Percentiles rank a stretch among this genome's conserved stretches.
Conservation (phyloP, 2,888 invertebrate species). For the Tanypteryx hageni region DNA sequence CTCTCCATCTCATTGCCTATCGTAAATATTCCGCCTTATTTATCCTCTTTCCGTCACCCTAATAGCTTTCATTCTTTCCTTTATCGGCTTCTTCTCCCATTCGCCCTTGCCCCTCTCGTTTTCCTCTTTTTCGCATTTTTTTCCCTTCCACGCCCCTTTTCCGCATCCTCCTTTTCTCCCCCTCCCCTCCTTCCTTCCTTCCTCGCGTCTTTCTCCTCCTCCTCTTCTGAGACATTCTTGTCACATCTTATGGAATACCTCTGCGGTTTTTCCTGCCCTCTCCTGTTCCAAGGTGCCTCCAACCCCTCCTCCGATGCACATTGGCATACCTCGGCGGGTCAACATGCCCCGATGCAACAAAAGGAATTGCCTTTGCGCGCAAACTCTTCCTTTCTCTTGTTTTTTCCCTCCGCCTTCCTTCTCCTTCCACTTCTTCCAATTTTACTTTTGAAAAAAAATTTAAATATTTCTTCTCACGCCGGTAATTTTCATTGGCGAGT, state of each 20-base stretch:
- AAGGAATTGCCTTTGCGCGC: not conserved
- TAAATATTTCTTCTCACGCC: too few species aligned
- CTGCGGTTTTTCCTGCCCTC: conserved; percentile 4
- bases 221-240: conserved; percentile 27
- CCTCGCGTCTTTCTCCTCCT: too few species aligned
- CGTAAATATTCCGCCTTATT: too few species aligned
- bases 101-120: not conserved
- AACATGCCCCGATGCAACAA: conserved; percentile 28
- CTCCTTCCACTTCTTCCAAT: not conserved
- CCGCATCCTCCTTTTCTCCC: not conserved
- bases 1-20: too few species aligned
- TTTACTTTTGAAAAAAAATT: too few species aligned
- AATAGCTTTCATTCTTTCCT: not conserved
- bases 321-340: conserved; percentile 47
- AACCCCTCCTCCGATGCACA: not conserved
- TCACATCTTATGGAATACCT: conserved; percentile 50
- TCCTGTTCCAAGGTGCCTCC: not conserved
- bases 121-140: not conserved
- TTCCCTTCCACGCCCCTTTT: not conserved
- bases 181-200: not conserved
- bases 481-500: too few species aligned
- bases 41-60: too few species aligned
- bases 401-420: not conserved
- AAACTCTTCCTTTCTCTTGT: not conserved
- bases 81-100: not conserved